Evolutionary conservation across 2,888 invertebrate species (phyloP), one percentile per base, ranked within the genome.

Genomic region (Stenodera caucasica): DNA sequence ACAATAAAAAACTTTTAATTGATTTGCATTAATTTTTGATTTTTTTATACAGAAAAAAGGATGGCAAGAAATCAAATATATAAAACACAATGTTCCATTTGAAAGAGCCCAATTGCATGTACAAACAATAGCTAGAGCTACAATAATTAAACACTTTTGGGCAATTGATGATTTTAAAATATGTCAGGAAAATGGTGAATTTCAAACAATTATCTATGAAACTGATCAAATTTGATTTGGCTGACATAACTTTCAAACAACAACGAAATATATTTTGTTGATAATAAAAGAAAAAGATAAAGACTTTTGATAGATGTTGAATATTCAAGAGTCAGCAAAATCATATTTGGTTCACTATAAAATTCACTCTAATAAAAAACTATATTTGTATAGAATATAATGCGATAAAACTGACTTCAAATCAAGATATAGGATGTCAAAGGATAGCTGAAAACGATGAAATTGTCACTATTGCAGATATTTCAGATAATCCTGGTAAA

Each of bases 81-180:
- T 8, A 12, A 18, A 45, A 21, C 5, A 18, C 6, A 11, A 11
- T 45, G 3, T 45, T 5, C 3, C 9, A 21, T 45, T 45, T 21
- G 1, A 11, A 5, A 2, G 12, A 4, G 45, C 21, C 11, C 45
- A 45, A 45, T 21, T 45, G 8, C 1, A 45, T 21, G 45, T 45
- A 2, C 21, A 45, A 45, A 45, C 23, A n/a, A 57, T 14, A 35
- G 32, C 26, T n/a, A 30, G 18, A 30, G 49, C 14, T 45, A 11
- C 53, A 8, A 12, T 50, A 6, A 21, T 3, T 29, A 3, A 32
- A 15, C 55, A 60, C 23, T 70, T 64, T 60, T 73, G 72, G 71
- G 70, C 72, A 7, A 60, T 73, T 45, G 72, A 72, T 63, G 49
- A 66, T 40, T 53, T 72, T 29, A 58, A 70, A 53, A 23, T 52